These are phyloP conservation scores for Lasioglossum calceatum DNA, from an alignment of 2,888 invertebrate species.

Conservation along the genomic window DNA sequence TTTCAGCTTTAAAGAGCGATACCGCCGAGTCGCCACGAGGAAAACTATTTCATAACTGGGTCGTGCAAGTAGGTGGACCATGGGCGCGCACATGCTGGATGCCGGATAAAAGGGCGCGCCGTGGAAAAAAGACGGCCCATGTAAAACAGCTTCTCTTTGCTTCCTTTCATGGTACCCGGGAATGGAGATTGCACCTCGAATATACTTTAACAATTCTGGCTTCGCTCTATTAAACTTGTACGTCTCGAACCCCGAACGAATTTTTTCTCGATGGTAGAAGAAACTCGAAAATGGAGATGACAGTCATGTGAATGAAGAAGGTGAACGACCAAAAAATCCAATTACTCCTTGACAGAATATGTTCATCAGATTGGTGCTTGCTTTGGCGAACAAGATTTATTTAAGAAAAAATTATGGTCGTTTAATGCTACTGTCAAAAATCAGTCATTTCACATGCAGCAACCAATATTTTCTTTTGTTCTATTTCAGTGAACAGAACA, in stretches of 20 bases:
- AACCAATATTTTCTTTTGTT: too few relatives aligned
- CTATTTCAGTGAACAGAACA: too few relatives aligned
- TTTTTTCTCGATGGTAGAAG: not conserved
- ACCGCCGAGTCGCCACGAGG: slow-evolving; percentile 68
- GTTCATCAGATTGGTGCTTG: too few relatives aligned
- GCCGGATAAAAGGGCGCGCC: slow-evolving; percentile 37
- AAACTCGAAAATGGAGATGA: too few relatives aligned
- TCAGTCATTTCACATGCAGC: too few relatives aligned
- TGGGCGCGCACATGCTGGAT: slow-evolving; percentile 28
- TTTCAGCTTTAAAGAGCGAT: slow-evolving; percentile 81
- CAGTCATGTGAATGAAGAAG: too few relatives aligned
- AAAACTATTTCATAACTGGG: slow-evolving; percentile 77
- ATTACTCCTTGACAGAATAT: too few relatives aligned
- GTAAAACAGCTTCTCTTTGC: slow-evolving; percentile 20
- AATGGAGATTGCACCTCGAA: slow-evolving; percentile 10
- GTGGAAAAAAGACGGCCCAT: slow-evolving; percentile 38
- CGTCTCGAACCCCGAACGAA: not conserved
- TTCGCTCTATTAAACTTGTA: slow-evolving; percentile 3
- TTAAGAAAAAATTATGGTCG: too few relatives aligned
- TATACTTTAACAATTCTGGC: slow-evolving; percentile 10
- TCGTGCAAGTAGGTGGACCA: slow-evolving; percentile 63
- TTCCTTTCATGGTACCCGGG: not conserved
- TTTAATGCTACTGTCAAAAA: too few relatives aligned
- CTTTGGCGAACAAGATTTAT: too few relatives aligned
- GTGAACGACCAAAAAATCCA: too few relatives aligned